Conservation (phyloP, 1,140 invertebrate genomes). For the Cotesia typhae region DNA sequence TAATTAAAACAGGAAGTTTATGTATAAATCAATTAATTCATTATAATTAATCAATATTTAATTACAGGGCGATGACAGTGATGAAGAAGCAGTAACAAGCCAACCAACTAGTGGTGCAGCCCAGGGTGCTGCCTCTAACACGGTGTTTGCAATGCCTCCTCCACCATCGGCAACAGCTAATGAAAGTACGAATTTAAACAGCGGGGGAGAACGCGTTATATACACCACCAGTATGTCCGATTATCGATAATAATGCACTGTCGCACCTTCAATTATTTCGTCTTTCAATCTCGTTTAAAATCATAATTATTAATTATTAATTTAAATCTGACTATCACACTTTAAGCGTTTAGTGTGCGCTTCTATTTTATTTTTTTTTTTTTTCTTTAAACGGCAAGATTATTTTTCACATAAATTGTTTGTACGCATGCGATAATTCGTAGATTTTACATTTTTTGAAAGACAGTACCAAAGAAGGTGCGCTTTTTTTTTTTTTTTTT, state of each 20-base stretch:
- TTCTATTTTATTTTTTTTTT: no score
- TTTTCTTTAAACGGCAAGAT: no score
- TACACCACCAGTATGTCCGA: constrained; percentile 37
- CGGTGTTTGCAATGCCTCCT: constrained; percentile 36
- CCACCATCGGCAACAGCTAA: constrained; percentile 30
- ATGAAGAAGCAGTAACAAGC: constrained; percentile 31
- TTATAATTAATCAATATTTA: not conserved
- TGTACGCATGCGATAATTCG: no score
- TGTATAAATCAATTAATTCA: not conserved
- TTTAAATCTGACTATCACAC: not conserved
- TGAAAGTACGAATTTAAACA: constrained; percentile 38
- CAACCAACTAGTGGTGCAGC: constrained; percentile 33
- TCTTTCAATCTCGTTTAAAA: not conserved
- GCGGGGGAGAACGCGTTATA: constrained; percentile 30
- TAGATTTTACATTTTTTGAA: no score
- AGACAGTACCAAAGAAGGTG: no score
- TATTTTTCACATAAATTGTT: no score
- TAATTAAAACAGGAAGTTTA: not conserved
- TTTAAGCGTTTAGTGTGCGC: not conserved
- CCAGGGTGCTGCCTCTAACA: constrained; percentile 26
- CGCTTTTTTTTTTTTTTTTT: no score
- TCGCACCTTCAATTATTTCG: constrained; percentile 4
- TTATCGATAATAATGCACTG: constrained; percentile 21
- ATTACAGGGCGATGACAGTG: constrained; percentile 33
- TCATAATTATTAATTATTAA: no score